Conservation (phyloP, 2,797 vertebrate species). For the Muraenolepis orangiensis region DNA sequence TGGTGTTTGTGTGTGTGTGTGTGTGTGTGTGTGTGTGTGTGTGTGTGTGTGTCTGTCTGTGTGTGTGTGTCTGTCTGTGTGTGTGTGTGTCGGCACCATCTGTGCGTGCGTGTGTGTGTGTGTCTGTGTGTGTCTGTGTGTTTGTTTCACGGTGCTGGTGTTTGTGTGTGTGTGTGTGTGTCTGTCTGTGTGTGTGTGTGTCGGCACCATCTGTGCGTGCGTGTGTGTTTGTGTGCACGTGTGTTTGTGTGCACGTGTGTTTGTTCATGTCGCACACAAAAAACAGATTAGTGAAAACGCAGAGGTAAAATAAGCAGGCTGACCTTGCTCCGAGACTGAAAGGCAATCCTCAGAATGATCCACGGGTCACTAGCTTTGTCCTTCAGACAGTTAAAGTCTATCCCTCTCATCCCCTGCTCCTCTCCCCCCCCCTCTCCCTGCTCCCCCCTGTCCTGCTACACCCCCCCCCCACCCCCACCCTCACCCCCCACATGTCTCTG, state of each 20-base stretch:
- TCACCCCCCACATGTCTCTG: background rate
- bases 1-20: slow-evolving; percentile 11
- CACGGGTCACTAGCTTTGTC: slow-evolving; percentile 80
- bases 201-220: background rate
- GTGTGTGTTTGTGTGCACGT: slow-evolving; percentile 4
- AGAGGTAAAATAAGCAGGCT: slow-evolving; percentile 80
- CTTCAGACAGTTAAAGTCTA: slow-evolving; percentile 81
- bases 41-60: too few relatives aligned
- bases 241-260: slow-evolving; percentile 37
- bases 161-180: slow-evolving; percentile 16
- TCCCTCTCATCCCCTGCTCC: slow-evolving; percentile 66
- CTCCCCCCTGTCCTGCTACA: background rate
- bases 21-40: background rate
- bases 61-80: slow-evolving; percentile 67
- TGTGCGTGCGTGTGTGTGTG: slow-evolving; percentile 22
- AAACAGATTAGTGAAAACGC: slow-evolving; percentile 80
- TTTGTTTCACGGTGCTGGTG: too few relatives aligned
- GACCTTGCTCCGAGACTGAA: slow-evolving; percentile 80
- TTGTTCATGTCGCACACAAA: slow-evolving; percentile 74
- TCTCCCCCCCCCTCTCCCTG: background rate
- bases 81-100: background rate
- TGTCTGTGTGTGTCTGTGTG: slow-evolving; percentile 24
- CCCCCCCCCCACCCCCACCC: background rate
- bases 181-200: slow-evolving; percentile 29
- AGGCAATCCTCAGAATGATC: slow-evolving; percentile 81